These are phyloP conservation scores for Hiodon alosoides DNA, from an alignment of 2,113 vertebrate species.

Conservation along the genomic window DNA sequence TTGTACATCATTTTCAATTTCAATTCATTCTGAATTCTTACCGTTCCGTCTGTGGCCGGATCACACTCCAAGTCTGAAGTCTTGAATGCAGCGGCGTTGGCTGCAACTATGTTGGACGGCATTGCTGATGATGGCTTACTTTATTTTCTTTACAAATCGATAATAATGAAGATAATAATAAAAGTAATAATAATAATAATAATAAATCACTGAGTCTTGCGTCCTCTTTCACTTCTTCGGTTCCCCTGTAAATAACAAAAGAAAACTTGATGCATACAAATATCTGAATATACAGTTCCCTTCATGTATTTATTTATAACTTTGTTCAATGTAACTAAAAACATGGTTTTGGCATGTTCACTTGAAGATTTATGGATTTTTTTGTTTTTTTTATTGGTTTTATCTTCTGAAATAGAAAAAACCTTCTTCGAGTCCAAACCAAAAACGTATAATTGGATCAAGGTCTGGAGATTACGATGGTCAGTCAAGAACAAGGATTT, in stretches of 20 bases:
- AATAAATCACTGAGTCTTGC: neutral
- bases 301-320: too few relatives aligned
- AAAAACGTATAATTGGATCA: too few relatives aligned
- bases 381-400: neutral
- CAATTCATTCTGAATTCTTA: slow-evolving; percentile 42
- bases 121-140: slow-evolving; percentile 49
- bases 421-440: too few relatives aligned
- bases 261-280: neutral
- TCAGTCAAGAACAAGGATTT: too few relatives aligned
- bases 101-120: slow-evolving; percentile 70
- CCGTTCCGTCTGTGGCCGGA: slow-evolving; percentile 59
- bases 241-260: slow-evolving; percentile 22
- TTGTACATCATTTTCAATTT: neutral
- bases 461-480: too few relatives aligned
- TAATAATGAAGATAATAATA: slow-evolving; percentile 25
- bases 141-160: slow-evolving; percentile 21
- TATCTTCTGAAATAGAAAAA: too few relatives aligned
- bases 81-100: slow-evolving; percentile 54
- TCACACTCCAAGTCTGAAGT: slow-evolving; percentile 49
- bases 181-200: slow-evolving; percentile 38
- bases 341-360: too few relatives aligned
- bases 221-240: slow-evolving; percentile 18
- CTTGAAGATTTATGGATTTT: too few relatives aligned
- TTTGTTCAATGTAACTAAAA: too few relatives aligned
- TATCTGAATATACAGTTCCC: too few relatives aligned